Base-by-base conservation (phyloP, 1,140 invertebrate genomes). In the Drosophila melanica region DNA sequence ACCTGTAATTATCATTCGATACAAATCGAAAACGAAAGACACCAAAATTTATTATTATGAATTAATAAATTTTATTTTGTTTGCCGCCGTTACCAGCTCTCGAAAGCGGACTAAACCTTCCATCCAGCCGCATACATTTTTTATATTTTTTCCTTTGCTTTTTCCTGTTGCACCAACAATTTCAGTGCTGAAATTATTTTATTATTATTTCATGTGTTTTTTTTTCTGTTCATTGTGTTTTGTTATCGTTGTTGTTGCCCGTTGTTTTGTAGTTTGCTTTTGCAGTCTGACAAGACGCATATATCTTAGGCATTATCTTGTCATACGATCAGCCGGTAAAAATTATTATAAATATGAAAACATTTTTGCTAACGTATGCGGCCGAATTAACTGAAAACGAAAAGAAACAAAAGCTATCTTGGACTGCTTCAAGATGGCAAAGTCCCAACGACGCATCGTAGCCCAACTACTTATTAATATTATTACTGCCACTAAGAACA, bases 1-100 rank as follows among this genome's bases (percentile, higher is more conserved):
- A 84, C 81, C 81, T 85, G 73, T 84, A 84, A 84, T 84, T 84
- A 84, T 84, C 81, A 78, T 79, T 85, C 81, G 81, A 84, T 84
- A 84, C 81, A 85, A 84, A 84, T 84, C 81, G 81, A 84, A 82
- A 84, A 77, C 81, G 81, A 79, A 81, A 84, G 80, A 84, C 80
- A 84, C 80, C 76, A 84, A 84, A 84, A 84, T 84, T 84, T 84
- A 84, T 84, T 84, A 85, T 84, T 84, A 81, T 84, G 81, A 77
- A 84, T 84, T 85, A 85, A 85, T 85, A 85, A 85, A 85, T 85
- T 85, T 80, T 84, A 79, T 84, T 76, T 66, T 66, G 33, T 57
- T 65, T 59, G 58, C 67, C 55, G 58, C 57, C 44, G 42, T 62
- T 68, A 44, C 71, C 57, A 63, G 35, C 35, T 48, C 27, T 14